These are phyloP conservation scores for Sebastes hubbsi DNA, from an alignment of 2,797 vertebrate species.

Conservation along the genomic window DNA sequence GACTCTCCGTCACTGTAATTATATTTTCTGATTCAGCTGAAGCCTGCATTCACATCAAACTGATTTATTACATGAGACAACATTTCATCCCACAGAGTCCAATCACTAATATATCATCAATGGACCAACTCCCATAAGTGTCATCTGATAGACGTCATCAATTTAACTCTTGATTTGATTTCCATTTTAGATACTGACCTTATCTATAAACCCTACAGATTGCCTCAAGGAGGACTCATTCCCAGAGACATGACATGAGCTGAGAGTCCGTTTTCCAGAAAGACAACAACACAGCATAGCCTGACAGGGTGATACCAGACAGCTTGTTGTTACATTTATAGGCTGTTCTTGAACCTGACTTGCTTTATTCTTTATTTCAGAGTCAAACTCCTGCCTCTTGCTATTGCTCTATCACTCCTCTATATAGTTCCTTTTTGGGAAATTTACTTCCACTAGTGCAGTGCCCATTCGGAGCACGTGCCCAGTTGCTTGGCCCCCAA, in stretches of 20 bases:
- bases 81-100: neutral
- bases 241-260: neutral
- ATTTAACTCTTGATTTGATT: neutral
- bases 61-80: slow-evolving; percentile 16
- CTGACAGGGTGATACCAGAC: neutral
- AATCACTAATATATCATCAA: neutral
- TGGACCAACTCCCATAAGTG: neutral
- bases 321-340: neutral
- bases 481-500: too few relatives aligned
- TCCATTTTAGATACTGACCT: neutral
- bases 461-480: too few relatives aligned
- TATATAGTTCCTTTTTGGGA: neutral
- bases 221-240: neutral
- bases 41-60: neutral
- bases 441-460: neutral
- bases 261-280: neutral
- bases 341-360: neutral
- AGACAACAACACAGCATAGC: neutral
- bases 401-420: neutral
- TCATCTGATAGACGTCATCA: neutral
- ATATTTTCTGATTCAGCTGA: neutral
- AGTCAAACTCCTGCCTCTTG: neutral
- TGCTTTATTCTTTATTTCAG: neutral
- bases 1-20: neutral
- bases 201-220: neutral